Base-by-base conservation (phyloP, 2,888 invertebrate genomes). In the Ophion slaviceki region DNA sequence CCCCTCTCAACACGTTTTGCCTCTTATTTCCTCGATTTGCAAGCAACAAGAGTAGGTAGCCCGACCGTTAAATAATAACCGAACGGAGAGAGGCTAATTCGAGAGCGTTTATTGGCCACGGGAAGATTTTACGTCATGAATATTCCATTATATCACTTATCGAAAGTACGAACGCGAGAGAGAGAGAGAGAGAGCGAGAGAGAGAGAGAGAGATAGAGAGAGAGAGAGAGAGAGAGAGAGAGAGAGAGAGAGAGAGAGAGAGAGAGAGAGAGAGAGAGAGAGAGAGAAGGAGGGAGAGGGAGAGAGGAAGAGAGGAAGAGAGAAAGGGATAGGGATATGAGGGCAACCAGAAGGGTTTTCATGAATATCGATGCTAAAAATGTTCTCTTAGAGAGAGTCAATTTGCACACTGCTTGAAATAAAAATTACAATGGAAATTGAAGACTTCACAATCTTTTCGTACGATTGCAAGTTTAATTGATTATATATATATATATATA, bases 111-210 rank as follows among this genome's bases (percentile, higher is more conserved):
- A 67, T 77, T 67, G 57, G 70, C 75, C 24, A 11, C 28, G 57
- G 61, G 61, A 75, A 66, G 36, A 66, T 84, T 84, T 84, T 64
- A 62, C 76, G 71, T 79, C 64, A 80, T 84, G 80, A 84, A 84
- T 84, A 84, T 84, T 84, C 84, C 79, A 80, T 76, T 71, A 80
- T 72, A 14, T 57, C 81, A 76, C 70, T 81, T 76, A 81, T 76
- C 81, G 64, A 47, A 40, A 2, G 57, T 32, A 32, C 32, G 32
- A 32, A 32, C 32, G 32, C 32, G 32, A 32, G 32, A 32, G 2
- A 32, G 4, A 32, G 32, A 32, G 2, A 32, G 32, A 64, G 20
- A 57, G 20, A 59, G 47, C 24, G 32, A 59, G 20, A 64, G 62
- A 59, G 59, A 32, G 32, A 59, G 20, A 64, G 36, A 45, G 32